phyloP scores from a whole-genome alignment of 2,888 invertebrate species.

The Spilosoma lubricipeda region DNA sequence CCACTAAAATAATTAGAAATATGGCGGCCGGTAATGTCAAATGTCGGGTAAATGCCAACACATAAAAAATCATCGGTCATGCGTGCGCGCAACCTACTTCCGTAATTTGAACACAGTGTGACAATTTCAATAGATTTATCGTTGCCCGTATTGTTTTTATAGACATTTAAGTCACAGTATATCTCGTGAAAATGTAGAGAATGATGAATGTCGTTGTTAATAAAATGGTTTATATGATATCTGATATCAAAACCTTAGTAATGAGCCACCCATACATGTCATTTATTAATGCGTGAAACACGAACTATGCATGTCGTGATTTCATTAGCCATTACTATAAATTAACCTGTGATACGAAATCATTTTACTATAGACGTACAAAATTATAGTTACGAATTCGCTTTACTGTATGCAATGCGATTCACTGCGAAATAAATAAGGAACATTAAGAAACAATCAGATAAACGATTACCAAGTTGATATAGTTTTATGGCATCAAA shows the following conservation, averaged over 20 bases:
- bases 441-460: slow-evolving; percentile 54
- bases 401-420: background rate
- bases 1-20: slow-evolving; percentile 80
- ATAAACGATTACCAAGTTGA: slow-evolving; percentile 59
- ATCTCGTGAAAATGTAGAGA: slow-evolving; percentile 29
- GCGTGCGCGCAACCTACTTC: slow-evolving; percentile 54
- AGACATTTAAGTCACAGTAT: slow-evolving; percentile 29
- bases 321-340: slow-evolving; percentile 1
- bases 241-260: slow-evolving; percentile 4
- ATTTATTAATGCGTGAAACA: background rate
- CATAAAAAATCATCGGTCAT: slow-evolving; percentile 72
- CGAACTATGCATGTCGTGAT: slow-evolving; percentile 1
- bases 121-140: slow-evolving; percentile 37
- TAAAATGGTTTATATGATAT: slow-evolving; percentile 21
- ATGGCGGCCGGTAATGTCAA: slow-evolving; percentile 80
- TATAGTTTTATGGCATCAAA: slow-evolving; percentile 70
- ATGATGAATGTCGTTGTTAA: slow-evolving; percentile 32
- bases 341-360: slow-evolving; percentile 1
- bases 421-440: slow-evolving; percentile 12
- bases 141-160: slow-evolving; percentile 33
- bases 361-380: background rate
- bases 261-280: background rate
- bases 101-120: slow-evolving; percentile 37
- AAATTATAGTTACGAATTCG: slow-evolving; percentile 5
- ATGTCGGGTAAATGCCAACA: slow-evolving; percentile 81